Evolutionary conservation across 1,140 invertebrate species (phyloP).

Genomic region (Philaenus spumarius): DNA sequence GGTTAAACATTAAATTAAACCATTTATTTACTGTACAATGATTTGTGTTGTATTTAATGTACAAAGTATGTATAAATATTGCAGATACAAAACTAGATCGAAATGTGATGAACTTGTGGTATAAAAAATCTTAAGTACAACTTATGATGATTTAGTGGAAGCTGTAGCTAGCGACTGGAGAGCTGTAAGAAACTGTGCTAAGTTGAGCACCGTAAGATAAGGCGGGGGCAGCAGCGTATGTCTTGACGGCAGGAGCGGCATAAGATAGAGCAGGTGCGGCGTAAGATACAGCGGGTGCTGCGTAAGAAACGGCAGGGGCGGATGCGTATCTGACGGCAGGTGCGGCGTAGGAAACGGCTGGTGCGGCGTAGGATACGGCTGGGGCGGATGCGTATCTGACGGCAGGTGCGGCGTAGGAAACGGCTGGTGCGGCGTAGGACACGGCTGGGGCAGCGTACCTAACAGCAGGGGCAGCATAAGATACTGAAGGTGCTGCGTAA

Average conservation of each 20-base stretch:
- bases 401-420: constrained; percentile 24
- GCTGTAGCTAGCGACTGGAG: too few relatives aligned
- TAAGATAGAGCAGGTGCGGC: constrained; percentile 11
- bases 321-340: constrained; percentile 19
- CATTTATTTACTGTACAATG: too few relatives aligned
- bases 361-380: constrained; percentile 20
- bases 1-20: too few relatives aligned
- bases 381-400: constrained; percentile 14
- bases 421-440: constrained; percentile 14
- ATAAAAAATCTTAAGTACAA: too few relatives aligned
- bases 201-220: not conserved
- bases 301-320: constrained; percentile 26
- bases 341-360: constrained; percentile 20
- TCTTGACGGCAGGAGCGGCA: constrained; percentile 27
- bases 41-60: too few relatives aligned
- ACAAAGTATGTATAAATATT: too few relatives aligned
- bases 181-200: too few relatives aligned
- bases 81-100: too few relatives aligned
- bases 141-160: too few relatives aligned
- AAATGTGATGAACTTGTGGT: too few relatives aligned
- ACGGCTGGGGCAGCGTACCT: not conserved
- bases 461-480: constrained; percentile 8
- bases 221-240: constrained; percentile 23
- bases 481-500: constrained; percentile 13
- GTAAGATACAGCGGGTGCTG: constrained; percentile 11